phyloP scores from a whole-genome alignment of 2,888 invertebrate genomes.

The Drosophila anceps region DNA sequence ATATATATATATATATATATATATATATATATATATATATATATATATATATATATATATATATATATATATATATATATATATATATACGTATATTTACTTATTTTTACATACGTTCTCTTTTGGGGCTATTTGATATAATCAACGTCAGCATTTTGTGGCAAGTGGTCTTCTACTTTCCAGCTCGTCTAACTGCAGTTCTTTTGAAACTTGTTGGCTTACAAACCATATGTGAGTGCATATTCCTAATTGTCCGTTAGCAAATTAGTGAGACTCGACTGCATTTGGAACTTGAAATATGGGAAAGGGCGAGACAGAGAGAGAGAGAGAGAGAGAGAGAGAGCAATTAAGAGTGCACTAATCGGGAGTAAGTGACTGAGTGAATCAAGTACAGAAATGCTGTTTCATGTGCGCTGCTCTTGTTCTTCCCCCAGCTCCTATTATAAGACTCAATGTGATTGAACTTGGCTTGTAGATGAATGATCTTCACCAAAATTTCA shows the following conservation, averaged over 20 bases:
- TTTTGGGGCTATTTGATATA: conserved; percentile 24
- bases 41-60: conserved; percentile 16
- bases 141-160: conserved; percentile 47
- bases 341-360: conserved; percentile 4
- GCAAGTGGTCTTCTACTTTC: conserved; percentile 8
- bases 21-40: conserved; percentile 15
- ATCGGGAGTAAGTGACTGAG: not conserved
- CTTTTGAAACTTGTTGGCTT: conserved; percentile 32
- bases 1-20: conserved; percentile 16
- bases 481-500: not conserved
- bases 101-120: conserved; percentile 7
- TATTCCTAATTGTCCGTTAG: conserved; percentile 58
- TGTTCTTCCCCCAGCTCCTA: not conserved
- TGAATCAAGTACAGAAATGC: not conserved
- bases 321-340: not conserved
- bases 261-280: conserved; percentile 52
- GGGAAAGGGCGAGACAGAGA: too few species aligned
- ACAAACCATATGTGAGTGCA: conserved; percentile 44
- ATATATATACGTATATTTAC: conserved; percentile 3
- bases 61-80: conserved; percentile 21
- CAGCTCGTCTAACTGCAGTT: conserved; percentile 26
- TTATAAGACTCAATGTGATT: not conserved
- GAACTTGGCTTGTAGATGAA: not conserved
- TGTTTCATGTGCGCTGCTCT: not conserved
- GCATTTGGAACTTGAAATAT: not conserved